Evolutionary conservation across 64 coral and sea anemone species (phyloP).

Genomic region (Montipora capricornis): DNA sequence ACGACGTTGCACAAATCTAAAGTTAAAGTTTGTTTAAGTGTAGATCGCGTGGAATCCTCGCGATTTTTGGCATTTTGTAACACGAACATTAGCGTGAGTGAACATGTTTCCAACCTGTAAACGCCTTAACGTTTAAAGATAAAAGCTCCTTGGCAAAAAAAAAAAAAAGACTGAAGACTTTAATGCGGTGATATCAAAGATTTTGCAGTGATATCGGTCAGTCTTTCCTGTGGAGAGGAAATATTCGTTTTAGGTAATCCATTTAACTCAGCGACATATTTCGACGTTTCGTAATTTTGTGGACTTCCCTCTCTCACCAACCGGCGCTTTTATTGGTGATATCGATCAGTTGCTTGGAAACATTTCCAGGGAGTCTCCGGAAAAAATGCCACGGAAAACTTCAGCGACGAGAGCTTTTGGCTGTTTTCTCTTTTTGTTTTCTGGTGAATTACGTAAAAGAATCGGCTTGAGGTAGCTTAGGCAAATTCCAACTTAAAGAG

Average conservation of each 20-base stretch:
- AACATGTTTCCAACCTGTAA: neutral
- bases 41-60: slow-evolving; percentile 6
- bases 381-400: neutral
- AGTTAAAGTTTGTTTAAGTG: neutral
- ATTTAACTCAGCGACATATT: neutral
- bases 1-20: neutral
- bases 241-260: slow-evolving; percentile 13
- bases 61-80: slow-evolving; percentile 4
- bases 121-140: slow-evolving; percentile 37
- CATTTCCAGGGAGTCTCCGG: slow-evolving; percentile 28
- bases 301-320: neutral
- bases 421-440: too few species aligned
- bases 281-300: neutral
- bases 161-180: neutral
- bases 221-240: slow-evolving; percentile 13
- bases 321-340: neutral
- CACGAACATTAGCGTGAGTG: slow-evolving; percentile 22
- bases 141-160: slow-evolving; percentile 12
- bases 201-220: slow-evolving; percentile 2
- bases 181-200: slow-evolving; percentile 1
- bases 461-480: neutral
- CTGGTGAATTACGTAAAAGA: neutral
- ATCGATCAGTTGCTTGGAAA: neutral
- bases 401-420: neutral
- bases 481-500: neutral